Conservation (phyloP, 2,888 invertebrate genomes). For the Melanophora roralis region DNA sequence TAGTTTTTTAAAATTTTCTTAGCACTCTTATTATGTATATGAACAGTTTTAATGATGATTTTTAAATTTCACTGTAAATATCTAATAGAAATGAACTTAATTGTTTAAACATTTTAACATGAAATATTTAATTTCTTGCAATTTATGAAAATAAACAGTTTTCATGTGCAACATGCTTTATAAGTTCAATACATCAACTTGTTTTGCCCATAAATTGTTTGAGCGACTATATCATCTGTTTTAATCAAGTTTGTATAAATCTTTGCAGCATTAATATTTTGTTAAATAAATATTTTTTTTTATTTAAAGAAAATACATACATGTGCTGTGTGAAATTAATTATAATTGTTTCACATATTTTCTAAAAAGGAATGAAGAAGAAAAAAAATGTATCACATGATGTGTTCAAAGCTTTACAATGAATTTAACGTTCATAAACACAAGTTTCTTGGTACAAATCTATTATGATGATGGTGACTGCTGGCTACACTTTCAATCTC, state of each 20-base stretch:
- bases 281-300: not conserved
- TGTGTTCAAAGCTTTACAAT: not conserved
- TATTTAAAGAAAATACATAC: slow-evolving; percentile 3
- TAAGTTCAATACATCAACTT: slow-evolving; percentile 26
- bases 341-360: slow-evolving; percentile 22
- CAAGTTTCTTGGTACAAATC: slow-evolving; percentile 17
- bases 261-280: slow-evolving; percentile 17
- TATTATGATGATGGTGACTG: not conserved
- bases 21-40: not conserved
- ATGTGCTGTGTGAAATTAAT: slow-evolving; percentile 29
- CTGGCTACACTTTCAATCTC: not conserved
- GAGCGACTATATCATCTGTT: not conserved
- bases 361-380: slow-evolving; percentile 6
- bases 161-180: slow-evolving; percentile 30
- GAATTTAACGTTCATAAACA: slow-evolving; percentile 9
- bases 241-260: not conserved
- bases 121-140: slow-evolving; percentile 28
- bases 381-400: slow-evolving; percentile 19
- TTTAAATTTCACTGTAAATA: slow-evolving; percentile 2
- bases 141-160: slow-evolving; percentile 13
- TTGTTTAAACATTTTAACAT: slow-evolving; percentile 35
- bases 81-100: slow-evolving; percentile 26
- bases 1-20: not conserved
- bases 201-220: slow-evolving; percentile 39
- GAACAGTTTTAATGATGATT: not conserved